Conservation (phyloP, 2,797 vertebrate species). For the Dendrocincla fuliginosa region DNA sequence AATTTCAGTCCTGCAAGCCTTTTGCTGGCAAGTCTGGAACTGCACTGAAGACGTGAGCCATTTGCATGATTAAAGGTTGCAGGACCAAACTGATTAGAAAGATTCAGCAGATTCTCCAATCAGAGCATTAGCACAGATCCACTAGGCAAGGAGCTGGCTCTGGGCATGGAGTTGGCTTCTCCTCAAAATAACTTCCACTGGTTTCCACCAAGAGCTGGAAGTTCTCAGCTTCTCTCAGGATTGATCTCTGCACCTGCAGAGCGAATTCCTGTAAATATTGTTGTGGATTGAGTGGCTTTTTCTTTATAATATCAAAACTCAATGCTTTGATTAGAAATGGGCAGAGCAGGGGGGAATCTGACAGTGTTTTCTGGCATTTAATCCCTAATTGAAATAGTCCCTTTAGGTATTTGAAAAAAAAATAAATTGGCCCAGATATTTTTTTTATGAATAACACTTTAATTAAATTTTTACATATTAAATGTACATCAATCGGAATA, state of each 20-base stretch:
- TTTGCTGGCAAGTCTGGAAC: conserved; percentile 22
- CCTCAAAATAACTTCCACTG: neutral
- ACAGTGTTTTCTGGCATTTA: conserved; percentile 31
- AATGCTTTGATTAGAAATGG: conserved; percentile 38
- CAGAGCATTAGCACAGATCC: neutral
- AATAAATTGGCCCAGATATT: conserved; percentile 47
- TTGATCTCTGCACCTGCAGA: conserved; percentile 44
- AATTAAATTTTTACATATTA: conserved; percentile 70
- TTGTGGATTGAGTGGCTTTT: conserved; percentile 50
- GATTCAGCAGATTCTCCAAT: neutral
- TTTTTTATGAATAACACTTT: conserved; percentile 64
- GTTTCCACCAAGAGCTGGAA: neutral
- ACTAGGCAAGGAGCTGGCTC: conserved; percentile 2
- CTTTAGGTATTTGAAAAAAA: conserved; percentile 37
- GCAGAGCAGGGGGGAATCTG: neutral
- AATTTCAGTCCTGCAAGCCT: neutral
- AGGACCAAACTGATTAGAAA: conserved; percentile 40
- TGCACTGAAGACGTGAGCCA: neutral
- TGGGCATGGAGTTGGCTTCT: neutral
- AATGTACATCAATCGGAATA: conserved; percentile 23
- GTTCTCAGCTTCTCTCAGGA: conserved; percentile 17
- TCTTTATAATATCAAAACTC: conserved; percentile 12
- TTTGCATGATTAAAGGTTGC: conserved; percentile 40
- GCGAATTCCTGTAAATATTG: neutral
- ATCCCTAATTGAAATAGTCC: conserved; percentile 54